phyloP scores from a whole-genome alignment of 1,140 invertebrate species.

The Listronotus oregonensis region DNA sequence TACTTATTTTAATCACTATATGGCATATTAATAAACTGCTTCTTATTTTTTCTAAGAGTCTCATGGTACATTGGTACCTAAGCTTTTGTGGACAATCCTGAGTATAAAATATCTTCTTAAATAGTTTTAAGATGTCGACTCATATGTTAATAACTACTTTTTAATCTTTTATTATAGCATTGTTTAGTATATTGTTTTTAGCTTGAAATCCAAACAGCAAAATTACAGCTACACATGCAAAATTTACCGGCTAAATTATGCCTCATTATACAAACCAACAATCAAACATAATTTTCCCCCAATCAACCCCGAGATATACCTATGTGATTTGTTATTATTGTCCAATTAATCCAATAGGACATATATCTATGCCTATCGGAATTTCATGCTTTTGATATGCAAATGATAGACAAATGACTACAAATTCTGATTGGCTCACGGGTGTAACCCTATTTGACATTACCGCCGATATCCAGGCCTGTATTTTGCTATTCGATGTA shows the following conservation, averaged over 20 bases:
- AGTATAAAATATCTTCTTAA: too few relatives aligned
- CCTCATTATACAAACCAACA: constrained; percentile 6
- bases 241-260: background rate
- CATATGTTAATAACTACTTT: too few relatives aligned
- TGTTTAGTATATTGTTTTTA: too few relatives aligned
- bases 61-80: too few relatives aligned
- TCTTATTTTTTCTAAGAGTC: too few relatives aligned
- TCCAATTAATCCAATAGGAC: constrained; percentile 28
- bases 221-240: background rate
- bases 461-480: too few relatives aligned
- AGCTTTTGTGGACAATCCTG: too few relatives aligned
- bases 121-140: too few relatives aligned
- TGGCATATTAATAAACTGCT: too few relatives aligned
- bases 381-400: constrained; percentile 25
- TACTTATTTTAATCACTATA: too few relatives aligned
- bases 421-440: constrained; percentile 16
- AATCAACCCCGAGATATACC: constrained; percentile 11
- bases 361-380: constrained; percentile 25
- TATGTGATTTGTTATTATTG: constrained; percentile 26
- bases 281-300: constrained; percentile 10
- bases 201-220: background rate
- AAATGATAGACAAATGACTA: constrained; percentile 29
- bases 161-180: too few relatives aligned
- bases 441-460: constrained; percentile 7
- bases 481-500: too few relatives aligned